phyloP scores from a whole-genome alignment of 2,113 vertebrate species.

The Passerina amoena region DNA sequence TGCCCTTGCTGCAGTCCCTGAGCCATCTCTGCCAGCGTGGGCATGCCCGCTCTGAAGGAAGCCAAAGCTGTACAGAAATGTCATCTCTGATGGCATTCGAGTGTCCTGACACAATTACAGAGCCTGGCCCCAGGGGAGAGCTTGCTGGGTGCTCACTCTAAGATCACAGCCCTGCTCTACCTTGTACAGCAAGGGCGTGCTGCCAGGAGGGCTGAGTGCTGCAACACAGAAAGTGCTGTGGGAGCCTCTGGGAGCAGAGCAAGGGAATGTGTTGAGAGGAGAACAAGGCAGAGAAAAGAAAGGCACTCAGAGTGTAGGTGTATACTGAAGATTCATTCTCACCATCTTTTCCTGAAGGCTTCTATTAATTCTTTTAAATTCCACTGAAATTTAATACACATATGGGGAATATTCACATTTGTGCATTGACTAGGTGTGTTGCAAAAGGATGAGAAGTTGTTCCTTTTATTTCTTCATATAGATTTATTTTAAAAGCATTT shows the following conservation, averaged over 20 bases:
- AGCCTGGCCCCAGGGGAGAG: not conserved
- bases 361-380: not conserved
- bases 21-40: not conserved
- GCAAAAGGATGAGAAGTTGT: not conserved
- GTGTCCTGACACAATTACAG: not conserved
- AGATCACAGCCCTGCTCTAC: fast-evolving
- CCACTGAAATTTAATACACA: not conserved
- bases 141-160: not conserved
- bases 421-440: not conserved
- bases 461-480: not conserved
- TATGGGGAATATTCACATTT: not conserved
- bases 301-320: not conserved
- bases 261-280: not conserved
- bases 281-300: not conserved
- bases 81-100: fast-evolving
- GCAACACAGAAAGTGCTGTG: not conserved
- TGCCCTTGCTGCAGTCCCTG: not conserved
- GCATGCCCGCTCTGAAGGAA: fast-evolving
- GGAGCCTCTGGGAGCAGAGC: not conserved
- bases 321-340: not conserved
- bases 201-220: not conserved
- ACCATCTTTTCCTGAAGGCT: not conserved
- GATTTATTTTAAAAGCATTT: not conserved
- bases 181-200: not conserved
- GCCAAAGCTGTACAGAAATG: not conserved